phyloP scores from a whole-genome alignment of 2,113 vertebrate species.

The Eurystomus gularis region DNA sequence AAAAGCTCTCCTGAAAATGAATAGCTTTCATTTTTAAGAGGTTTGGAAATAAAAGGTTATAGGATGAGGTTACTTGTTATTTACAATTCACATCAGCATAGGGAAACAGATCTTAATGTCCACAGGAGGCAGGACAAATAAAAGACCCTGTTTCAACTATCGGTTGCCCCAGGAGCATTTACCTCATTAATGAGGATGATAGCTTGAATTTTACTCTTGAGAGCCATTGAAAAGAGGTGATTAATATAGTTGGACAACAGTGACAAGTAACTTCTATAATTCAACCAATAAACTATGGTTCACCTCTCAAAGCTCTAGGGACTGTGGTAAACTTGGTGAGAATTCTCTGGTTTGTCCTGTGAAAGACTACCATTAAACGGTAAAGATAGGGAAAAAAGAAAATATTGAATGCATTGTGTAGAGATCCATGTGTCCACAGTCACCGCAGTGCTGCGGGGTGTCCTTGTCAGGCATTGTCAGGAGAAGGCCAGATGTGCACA shows the following conservation, averaged over 20 bases:
- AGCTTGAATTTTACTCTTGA: slow-evolving; percentile 45
- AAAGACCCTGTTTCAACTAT: background rate
- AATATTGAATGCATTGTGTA: accelerated
- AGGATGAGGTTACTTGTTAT: background rate
- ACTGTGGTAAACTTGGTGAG: background rate
- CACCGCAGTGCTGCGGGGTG: accelerated
- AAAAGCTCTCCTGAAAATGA: background rate
- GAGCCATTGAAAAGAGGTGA: background rate
- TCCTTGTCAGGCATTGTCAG: accelerated
- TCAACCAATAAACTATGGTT: slow-evolving; percentile 19
- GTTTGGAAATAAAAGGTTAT: background rate
- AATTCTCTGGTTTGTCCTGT: background rate
- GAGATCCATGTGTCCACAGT: accelerated
- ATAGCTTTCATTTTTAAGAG: background rate
- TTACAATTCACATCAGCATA: background rate
- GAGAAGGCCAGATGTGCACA: background rate
- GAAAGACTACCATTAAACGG: background rate
- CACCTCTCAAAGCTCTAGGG: background rate
- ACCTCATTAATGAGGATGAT: slow-evolving; percentile 23
- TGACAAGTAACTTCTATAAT: background rate
- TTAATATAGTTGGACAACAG: background rate
- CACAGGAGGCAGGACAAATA: background rate
- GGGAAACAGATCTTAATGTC: background rate
- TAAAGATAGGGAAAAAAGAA: background rate
- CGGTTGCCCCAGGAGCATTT: slow-evolving; percentile 1